Base-by-base conservation (phyloP, 2,888 invertebrate genomes). In the Sacculina carcini region DNA sequence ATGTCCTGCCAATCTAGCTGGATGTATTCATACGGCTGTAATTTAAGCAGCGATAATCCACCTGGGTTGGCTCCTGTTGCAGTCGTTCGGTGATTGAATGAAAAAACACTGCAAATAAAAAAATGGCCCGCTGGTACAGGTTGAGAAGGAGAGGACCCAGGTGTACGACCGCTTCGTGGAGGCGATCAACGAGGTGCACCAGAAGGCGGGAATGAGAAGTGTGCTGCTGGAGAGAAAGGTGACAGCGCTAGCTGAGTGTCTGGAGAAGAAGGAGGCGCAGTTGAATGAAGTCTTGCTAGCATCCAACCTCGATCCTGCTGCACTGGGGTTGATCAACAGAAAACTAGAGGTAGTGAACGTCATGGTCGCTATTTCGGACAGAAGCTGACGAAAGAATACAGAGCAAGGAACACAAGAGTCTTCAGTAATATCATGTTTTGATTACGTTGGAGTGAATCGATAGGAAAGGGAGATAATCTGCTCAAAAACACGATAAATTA, bases 121-220 rank as follows among this genome's bases (percentile, higher is more conserved):
- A 55, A 21, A 38, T 59, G 21, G 29, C 54, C 4, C 54, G 55
- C n/a, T n/a, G 26, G 51, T 58, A 10, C 57, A 70, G 67, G 60
- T 81, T 1, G 68, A 77, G 56, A 67, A 67, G 1, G 87, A 90
- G 62, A 71, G 84, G 12, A 78, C 86, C 59, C 78, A 81, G 50
- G 65, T 89, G 23, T 81, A 83, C 61, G 65, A 71, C 4, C 73
- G 78, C 62, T 87, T 90, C 64, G 76, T 83, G 10, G 74, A 77
- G 55, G 82, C 85, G 0, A 77, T 90, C 47, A 68, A 84, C 39
- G 87, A 89, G 61, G 74, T 87, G 4, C 87, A 89, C 63, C 84
- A 86, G 64, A 82, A 81, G 63, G 77, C 81, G 0, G 78, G 82
- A 5, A 65, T 82, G 59, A 84, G 82, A 64, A 82, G 81, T 57